phyloP scores from a whole-genome alignment of 2,797 vertebrate genomes.

The Darevskia mixta region DNA sequence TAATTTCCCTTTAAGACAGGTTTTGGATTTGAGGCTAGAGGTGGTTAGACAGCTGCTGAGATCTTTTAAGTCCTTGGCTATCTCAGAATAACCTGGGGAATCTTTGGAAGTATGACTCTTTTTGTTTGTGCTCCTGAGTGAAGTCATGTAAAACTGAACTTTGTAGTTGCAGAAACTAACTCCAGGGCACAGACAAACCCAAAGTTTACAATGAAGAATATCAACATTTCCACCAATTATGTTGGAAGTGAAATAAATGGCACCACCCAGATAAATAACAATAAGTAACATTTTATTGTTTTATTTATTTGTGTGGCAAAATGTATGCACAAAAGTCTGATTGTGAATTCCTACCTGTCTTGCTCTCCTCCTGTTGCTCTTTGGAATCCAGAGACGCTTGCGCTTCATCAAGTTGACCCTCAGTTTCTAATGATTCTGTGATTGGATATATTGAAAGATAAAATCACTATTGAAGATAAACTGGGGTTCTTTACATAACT shows the following conservation, averaged over 20 bases:
- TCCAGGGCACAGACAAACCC: background rate
- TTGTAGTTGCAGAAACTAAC: background rate
- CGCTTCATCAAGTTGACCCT: slow-evolving; percentile 18
- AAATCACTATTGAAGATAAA: slow-evolving; percentile 1
- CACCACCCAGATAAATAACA: background rate
- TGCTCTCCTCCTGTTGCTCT: slow-evolving; percentile 33
- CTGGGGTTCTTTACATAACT: slow-evolving; percentile 7
- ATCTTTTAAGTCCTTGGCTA: too few relatives aligned
- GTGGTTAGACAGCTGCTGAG: too few relatives aligned
- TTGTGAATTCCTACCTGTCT: slow-evolving; percentile 45
- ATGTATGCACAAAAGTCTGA: background rate
- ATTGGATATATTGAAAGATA: slow-evolving; percentile 13
- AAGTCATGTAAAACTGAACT: background rate
- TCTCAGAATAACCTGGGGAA: too few relatives aligned
- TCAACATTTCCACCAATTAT: too few relatives aligned
- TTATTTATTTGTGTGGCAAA: background rate
- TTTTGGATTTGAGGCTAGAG: too few relatives aligned
- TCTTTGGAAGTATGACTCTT: background rate
- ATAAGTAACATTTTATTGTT: background rate
- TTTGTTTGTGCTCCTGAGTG: background rate
- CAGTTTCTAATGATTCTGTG: background rate
- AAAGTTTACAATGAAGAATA: background rate
- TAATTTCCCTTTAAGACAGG: too few relatives aligned
- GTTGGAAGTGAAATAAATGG: background rate
- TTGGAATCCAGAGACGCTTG: slow-evolving; percentile 19